phyloP scores from a whole-genome alignment of 2,888 invertebrate species.

The Drosophila anomalata region DNA sequence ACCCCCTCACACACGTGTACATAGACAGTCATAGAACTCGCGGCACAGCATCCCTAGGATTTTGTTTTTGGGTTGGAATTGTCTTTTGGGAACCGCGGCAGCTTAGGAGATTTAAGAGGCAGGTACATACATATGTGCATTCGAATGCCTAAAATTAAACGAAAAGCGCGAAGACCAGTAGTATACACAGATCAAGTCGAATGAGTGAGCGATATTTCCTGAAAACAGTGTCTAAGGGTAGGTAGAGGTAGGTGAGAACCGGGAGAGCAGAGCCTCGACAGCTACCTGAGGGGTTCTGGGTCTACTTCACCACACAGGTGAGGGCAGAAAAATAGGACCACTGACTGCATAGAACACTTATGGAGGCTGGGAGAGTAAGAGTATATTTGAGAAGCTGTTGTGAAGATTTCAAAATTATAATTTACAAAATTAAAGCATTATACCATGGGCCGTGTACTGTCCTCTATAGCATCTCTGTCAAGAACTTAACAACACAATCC shows the following conservation, averaged over 20 bases:
- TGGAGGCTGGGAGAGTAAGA: background rate
- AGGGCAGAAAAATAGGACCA: background rate
- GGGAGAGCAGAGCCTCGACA: background rate
- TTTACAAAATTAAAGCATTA: too few species aligned
- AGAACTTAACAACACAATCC: background rate
- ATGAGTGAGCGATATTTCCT: slow-evolving; percentile 49
- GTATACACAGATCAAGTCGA: slow-evolving; percentile 53
- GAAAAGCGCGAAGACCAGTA: slow-evolving; percentile 32
- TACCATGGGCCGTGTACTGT: background rate
- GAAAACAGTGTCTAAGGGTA: slow-evolving; percentile 36
- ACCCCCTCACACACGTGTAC: slow-evolving; percentile 13
- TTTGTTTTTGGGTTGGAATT: slow-evolving; percentile 8
- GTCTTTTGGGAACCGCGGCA: slow-evolving; percentile 17
- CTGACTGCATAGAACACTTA: background rate
- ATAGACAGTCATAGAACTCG: slow-evolving; percentile 9
- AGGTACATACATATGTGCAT: slow-evolving; percentile 35
- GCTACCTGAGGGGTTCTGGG: background rate
- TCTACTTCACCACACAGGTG: background rate
- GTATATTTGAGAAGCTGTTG: background rate
- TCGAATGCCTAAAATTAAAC: slow-evolving; percentile 32
- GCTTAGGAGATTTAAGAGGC: slow-evolving; percentile 31
- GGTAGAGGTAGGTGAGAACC: slow-evolving; percentile 24
- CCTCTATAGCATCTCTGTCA: background rate
- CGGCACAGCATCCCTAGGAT: slow-evolving; percentile 37
- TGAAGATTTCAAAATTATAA: too few species aligned